These are phyloP conservation scores for Muscicapa comitata DNA, from an alignment of 2,797 vertebrate genomes.

Conservation along the genomic window DNA sequence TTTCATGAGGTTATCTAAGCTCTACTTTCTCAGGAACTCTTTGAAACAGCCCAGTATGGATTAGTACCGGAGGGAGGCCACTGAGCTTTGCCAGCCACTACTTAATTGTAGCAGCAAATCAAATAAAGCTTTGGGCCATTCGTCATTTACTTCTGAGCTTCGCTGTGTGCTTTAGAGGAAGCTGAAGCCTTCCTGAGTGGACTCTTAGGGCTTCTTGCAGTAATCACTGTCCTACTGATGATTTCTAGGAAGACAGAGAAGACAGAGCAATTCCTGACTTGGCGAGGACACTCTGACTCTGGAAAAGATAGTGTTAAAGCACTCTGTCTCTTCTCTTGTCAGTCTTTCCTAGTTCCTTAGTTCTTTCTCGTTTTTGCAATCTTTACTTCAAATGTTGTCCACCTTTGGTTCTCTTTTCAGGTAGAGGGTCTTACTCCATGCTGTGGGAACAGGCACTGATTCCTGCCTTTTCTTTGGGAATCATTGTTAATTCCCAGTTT, in stretches of 20 bases:
- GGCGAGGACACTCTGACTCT: neutral
- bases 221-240: neutral
- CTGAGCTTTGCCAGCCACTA: neutral
- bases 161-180: neutral
- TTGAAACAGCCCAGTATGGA: neutral
- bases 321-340: neutral
- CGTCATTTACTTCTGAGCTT: neutral
- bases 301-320: neutral
- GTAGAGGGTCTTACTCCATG: neutral
- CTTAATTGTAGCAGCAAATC: neutral
- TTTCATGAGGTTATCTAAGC: neutral
- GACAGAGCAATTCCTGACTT: neutral
- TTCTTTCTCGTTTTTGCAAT: neutral
- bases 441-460: neutral
- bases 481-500: neutral
- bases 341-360: neutral
- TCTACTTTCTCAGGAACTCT: neutral
- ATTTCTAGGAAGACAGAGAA: neutral
- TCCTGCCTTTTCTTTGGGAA: neutral
- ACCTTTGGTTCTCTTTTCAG: neutral
- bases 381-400: neutral
- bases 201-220: neutral
- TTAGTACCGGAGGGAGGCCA: neutral
- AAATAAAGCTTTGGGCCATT: constrained; percentile 16
- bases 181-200: neutral